These are phyloP conservation scores for Eretmochelys imbricata DNA, from an alignment of 2,113 vertebrate genomes.

Conservation along the genomic window DNA sequence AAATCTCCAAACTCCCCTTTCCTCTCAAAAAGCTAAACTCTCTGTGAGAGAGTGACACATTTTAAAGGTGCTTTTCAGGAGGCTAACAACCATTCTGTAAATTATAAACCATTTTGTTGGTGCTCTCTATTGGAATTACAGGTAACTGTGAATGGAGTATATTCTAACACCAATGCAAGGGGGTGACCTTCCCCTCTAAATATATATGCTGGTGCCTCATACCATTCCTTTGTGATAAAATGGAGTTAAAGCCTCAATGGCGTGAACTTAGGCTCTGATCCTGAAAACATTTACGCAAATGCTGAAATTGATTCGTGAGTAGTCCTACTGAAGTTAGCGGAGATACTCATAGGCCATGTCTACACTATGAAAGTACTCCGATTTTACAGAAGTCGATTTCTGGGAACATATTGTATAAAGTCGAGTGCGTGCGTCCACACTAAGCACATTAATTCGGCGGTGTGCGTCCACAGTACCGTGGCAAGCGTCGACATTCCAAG, in stretches of 20 bases:
- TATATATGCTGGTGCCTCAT: neutral
- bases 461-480: too few species aligned
- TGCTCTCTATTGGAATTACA: conserved; percentile 3
- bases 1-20: neutral
- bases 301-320: neutral
- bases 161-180: neutral
- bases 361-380: too few species aligned
- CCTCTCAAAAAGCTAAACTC: neutral
- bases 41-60: neutral
- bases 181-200: neutral
- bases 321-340: neutral
- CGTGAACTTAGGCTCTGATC: neutral
- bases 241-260: accelerated
- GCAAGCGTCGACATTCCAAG: too few species aligned
- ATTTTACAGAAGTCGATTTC: too few species aligned
- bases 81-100: neutral
- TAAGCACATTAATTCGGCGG: too few species aligned
- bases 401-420: too few species aligned
- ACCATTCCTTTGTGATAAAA: neutral
- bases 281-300: neutral
- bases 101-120: neutral
- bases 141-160: neutral
- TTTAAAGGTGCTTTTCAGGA: neutral
- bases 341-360: neutral
- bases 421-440: too few species aligned